Conservation (phyloP, 2,797 vertebrate genomes). For the Sebastes variabilis region DNA sequence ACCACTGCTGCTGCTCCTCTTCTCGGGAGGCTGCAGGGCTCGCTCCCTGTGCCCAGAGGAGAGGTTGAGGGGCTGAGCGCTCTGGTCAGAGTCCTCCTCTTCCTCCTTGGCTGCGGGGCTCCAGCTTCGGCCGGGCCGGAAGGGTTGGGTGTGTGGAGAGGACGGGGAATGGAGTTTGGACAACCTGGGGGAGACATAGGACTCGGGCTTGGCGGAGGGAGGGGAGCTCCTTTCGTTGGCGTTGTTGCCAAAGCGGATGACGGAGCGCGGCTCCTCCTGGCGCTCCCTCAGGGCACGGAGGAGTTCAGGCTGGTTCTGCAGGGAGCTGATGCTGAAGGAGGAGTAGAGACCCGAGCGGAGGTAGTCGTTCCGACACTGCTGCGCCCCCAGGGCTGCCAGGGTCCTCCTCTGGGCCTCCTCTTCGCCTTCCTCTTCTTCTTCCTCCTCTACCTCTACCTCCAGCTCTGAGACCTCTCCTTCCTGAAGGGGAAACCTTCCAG, state of each 20-base stretch:
- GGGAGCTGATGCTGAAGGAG: constrained; percentile 90
- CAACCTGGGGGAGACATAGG: constrained; percentile 72
- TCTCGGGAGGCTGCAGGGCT: constrained; percentile 75
- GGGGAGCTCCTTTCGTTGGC: constrained; percentile 81
- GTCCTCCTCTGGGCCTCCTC: constrained; percentile 73
- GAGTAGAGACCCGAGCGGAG: constrained; percentile 93
- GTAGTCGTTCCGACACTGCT: constrained; percentile 89
- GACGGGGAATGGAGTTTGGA: constrained; percentile 84
- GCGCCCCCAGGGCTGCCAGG: constrained; percentile 84
- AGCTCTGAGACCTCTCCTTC: constrained; percentile 87
- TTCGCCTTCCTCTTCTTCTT: constrained; percentile 81
- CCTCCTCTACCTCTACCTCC: constrained; percentile 76
- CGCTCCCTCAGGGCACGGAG: constrained; percentile 87
- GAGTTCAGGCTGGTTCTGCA: constrained; percentile 87
- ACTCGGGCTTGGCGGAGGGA: constrained; percentile 80
- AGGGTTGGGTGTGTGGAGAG: constrained; percentile 68
- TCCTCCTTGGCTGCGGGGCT: constrained; percentile 80
- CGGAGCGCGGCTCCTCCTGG: constrained; percentile 90
- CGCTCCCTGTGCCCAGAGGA: constrained; percentile 91
- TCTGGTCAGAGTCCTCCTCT: constrained; percentile 75
- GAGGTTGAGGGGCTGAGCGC: constrained; percentile 89
- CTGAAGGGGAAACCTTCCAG: constrained; percentile 83
- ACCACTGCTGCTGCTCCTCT: constrained; percentile 53
- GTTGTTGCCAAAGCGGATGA: constrained; percentile 94
- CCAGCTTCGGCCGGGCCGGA: constrained; percentile 74